Conservation (phyloP, 2,888 invertebrate species). For the Rhagophthalmus giganteus region DNA sequence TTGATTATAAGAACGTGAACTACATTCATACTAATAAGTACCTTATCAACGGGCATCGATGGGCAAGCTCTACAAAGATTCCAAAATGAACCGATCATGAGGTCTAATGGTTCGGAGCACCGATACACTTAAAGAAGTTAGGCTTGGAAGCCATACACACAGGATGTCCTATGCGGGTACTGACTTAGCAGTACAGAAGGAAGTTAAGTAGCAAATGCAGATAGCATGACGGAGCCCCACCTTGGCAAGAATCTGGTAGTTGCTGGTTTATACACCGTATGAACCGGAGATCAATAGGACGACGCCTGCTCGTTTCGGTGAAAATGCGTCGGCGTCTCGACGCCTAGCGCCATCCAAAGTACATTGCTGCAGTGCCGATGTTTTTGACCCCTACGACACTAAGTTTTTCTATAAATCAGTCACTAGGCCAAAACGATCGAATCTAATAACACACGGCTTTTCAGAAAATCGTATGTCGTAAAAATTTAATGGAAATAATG, state of each 20-base stretch:
- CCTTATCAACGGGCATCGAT: constrained; percentile 96
- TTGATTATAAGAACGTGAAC: no score
- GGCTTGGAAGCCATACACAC: constrained; percentile 41
- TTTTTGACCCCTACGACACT: constrained; percentile 18
- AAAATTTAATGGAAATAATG: background rate
- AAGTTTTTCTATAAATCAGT: constrained; percentile 20
- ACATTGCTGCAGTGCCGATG: constrained; percentile 27
- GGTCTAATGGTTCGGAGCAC: constrained; percentile 50
- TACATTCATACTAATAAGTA: no score
- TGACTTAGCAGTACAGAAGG: constrained; percentile 28
- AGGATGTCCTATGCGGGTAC: constrained; percentile 27
- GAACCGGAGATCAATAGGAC: constrained; percentile 38
- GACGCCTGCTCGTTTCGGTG: constrained; percentile 37
- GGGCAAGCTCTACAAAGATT: constrained; percentile 96
- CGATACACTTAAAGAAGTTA: constrained; percentile 33
- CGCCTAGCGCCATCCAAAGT: constrained; percentile 28
- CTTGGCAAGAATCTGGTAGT: constrained; percentile 36
- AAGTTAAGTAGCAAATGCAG: constrained; percentile 36
- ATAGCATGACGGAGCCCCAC: constrained; percentile 41
- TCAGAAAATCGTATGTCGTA: background rate
- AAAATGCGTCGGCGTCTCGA: constrained; percentile 29
- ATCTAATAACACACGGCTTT: constrained; percentile 4
- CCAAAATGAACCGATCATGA: constrained; percentile 97
- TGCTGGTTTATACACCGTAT: constrained; percentile 35
- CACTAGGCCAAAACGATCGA: constrained; percentile 13